Percentiles rank a stretch among this genome's conserved stretches.
Conservation (phyloP, 1,140 invertebrate species). For the Episyrphus balteatus region DNA sequence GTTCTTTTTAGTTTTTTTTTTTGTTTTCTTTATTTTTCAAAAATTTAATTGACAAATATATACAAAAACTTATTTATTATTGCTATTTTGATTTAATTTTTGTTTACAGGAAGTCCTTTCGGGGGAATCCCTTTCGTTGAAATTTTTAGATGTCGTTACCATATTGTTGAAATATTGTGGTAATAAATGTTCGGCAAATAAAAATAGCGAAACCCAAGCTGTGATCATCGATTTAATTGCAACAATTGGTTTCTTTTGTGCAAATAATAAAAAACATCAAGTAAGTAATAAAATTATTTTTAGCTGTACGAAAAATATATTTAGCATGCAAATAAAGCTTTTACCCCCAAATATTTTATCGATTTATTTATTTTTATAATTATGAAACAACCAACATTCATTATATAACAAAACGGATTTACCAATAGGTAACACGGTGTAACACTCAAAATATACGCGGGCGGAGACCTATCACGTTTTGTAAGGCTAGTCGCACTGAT, state of each 20-base stretch:
- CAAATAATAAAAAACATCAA: slow-evolving; percentile 42
- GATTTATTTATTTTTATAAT: too few species aligned
- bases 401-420: too few species aligned
- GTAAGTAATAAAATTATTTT: slow-evolving; percentile 16
- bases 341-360: too few species aligned
- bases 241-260: slow-evolving; percentile 41
- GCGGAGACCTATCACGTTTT: too few species aligned
- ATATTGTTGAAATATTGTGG: slow-evolving; percentile 73
- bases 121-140: slow-evolving; percentile 71
- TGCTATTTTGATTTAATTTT: background rate
- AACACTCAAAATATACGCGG: too few species aligned
- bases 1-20: slow-evolving; percentile 11
- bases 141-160: slow-evolving; percentile 78
- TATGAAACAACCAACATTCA: too few species aligned
- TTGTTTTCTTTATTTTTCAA: slow-evolving; percentile 23
- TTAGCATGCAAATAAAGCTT: too few species aligned
- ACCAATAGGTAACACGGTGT: too few species aligned
- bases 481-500: too few species aligned
- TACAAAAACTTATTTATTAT: background rate
- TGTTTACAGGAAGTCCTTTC: slow-evolving; percentile 65
- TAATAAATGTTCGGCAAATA: slow-evolving; percentile 36
- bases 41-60: slow-evolving; percentile 2
- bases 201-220: slow-evolving; percentile 37
- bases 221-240: slow-evolving; percentile 45
- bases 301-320: too few species aligned